Conservation (phyloP, 2,113 vertebrate species). For the Phasianus colchicus region DNA sequence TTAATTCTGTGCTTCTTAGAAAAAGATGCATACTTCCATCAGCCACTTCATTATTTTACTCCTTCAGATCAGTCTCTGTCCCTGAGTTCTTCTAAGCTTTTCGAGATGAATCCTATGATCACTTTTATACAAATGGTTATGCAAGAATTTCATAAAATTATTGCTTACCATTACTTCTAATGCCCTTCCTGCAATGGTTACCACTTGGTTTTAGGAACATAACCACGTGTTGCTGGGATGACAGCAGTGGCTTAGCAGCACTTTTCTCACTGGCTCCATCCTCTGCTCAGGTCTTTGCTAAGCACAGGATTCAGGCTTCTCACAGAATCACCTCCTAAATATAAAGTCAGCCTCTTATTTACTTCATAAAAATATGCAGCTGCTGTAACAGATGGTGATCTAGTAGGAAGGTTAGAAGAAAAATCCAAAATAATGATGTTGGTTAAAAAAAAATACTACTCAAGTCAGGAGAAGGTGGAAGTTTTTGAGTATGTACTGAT, state of each 20-base stretch:
- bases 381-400: constrained; percentile 36
- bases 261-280: not conserved
- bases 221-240: not conserved
- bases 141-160: not conserved
- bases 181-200: not conserved
- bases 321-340: not conserved
- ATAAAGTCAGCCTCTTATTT: not conserved
- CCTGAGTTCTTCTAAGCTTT: not conserved
- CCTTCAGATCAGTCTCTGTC: not conserved
- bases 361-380: constrained; percentile 7
- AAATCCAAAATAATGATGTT: not conserved
- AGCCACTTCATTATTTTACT: not conserved
- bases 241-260: accelerated
- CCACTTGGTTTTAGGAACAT: not conserved
- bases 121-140: not conserved
- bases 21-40: not conserved
- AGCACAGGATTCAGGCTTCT: not conserved
- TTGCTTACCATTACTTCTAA: not conserved
- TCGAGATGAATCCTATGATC: not conserved
- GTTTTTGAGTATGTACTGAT: not conserved
- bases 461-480: not conserved
- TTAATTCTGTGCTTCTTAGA: not conserved
- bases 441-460: not conserved
- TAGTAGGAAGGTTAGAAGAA: not conserved
- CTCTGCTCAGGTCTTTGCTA: not conserved